Conservation (phyloP, 2,113 vertebrate species). For the Strix uralensis region DNA sequence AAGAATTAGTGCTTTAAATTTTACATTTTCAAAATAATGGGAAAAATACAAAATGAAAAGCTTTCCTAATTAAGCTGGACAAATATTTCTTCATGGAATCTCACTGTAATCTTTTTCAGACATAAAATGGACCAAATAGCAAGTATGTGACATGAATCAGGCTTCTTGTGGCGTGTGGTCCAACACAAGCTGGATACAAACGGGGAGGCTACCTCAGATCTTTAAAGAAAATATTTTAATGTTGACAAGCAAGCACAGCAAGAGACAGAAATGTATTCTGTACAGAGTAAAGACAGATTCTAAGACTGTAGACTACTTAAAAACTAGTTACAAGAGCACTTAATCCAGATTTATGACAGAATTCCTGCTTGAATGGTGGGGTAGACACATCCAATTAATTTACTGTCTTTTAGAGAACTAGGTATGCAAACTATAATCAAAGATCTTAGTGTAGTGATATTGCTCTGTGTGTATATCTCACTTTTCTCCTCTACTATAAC, state of each 20-base stretch:
- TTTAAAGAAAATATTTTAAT: background rate
- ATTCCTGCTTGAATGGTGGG: background rate
- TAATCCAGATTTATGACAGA: background rate
- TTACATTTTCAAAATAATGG: background rate
- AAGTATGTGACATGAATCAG: background rate
- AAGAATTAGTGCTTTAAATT: background rate
- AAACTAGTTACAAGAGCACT: background rate
- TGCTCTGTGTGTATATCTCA: background rate
- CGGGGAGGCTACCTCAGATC: background rate
- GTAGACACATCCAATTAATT: background rate
- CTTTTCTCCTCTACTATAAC: background rate
- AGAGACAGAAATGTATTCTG: background rate
- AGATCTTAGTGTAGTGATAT: background rate
- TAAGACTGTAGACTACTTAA: background rate
- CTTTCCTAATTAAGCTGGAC: background rate
- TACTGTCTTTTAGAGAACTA: background rate
- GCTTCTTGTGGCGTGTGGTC: background rate
- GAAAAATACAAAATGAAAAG: background rate
- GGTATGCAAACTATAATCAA: background rate
- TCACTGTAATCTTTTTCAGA: background rate
- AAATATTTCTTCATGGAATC: background rate
- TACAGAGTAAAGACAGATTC: background rate
- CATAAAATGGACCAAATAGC: background rate
- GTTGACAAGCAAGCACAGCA: background rate
- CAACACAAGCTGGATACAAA: background rate